phyloP scores from a whole-genome alignment of 2,113 vertebrate species.

The Etia nguti region DNA sequence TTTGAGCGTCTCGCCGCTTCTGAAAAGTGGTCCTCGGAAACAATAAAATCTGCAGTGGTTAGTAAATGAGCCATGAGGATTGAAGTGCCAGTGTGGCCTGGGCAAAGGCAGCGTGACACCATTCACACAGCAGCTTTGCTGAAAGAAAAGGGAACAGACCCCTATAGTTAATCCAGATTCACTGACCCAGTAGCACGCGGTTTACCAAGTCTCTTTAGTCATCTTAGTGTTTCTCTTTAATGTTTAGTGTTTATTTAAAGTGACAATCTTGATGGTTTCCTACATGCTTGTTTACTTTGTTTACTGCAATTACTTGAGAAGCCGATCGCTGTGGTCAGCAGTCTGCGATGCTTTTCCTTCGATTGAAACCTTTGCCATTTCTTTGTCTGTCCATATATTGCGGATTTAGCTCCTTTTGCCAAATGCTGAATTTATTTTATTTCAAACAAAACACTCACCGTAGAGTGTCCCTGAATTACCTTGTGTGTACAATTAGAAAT shows the following conservation, averaged over 20 bases:
- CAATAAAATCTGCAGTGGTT: constrained; percentile 19
- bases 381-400: not conserved
- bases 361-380: not conserved
- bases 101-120: constrained; percentile 17
- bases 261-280: not conserved
- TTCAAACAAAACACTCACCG: not conserved
- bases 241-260: not conserved
- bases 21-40: constrained; percentile 21
- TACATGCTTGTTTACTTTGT: not conserved
- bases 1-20: constrained; percentile 26
- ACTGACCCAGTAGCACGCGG: not conserved
- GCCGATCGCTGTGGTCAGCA: not conserved
- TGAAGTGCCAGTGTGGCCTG: constrained; percentile 10
- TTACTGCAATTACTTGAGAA: not conserved
- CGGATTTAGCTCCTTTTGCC: not conserved
- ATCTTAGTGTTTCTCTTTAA: not conserved
- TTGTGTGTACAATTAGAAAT: not conserved
- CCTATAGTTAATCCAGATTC: not conserved
- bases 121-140: constrained; percentile 20
- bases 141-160: constrained; percentile 7
- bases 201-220: not conserved
- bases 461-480: not conserved
- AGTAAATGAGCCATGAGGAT: constrained; percentile 43
- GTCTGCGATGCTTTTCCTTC: not conserved
- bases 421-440: not conserved